Conservation (phyloP, 2,113 vertebrate species). For the Scatophagus argus region DNA sequence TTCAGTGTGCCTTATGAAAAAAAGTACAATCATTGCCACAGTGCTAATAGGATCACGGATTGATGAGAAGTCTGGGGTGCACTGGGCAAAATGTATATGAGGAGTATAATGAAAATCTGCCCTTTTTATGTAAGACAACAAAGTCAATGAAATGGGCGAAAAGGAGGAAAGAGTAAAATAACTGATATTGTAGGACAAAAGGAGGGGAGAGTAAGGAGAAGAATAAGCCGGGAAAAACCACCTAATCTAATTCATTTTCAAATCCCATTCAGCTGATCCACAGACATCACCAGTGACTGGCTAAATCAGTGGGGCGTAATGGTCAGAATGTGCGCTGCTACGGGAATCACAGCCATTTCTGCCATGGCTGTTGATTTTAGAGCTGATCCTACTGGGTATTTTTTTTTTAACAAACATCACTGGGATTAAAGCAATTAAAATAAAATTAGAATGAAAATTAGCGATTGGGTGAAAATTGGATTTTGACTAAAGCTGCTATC, state of each 20-base stretch:
- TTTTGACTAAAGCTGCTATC: conserved; percentile 31
- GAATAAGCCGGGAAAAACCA: conserved; percentile 36
- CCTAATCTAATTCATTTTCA: conserved; percentile 42
- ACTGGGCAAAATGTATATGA: conserved; percentile 1
- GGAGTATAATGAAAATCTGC: conserved; percentile 8
- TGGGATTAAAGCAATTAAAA: conserved; percentile 43
- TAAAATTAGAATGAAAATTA: conserved; percentile 43
- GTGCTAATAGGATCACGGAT: neutral
- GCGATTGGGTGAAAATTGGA: conserved; percentile 26
- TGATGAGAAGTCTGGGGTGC: neutral
- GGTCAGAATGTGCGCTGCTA: neutral
- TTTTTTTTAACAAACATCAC: conserved; percentile 16
- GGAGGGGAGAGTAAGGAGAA: neutral
- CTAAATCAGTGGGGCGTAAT: conserved; percentile 31
- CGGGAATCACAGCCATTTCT: neutral
- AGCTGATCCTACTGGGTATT: conserved; percentile 34
- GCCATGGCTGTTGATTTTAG: conserved; percentile 38
- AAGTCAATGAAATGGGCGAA: neutral
- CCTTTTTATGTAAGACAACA: neutral
- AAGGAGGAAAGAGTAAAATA: conserved; percentile 25
- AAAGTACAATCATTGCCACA: neutral
- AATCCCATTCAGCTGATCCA: conserved; percentile 49
- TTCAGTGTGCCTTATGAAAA: neutral
- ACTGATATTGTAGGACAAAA: neutral
- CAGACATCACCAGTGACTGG: conserved; percentile 15